A percentile compares a stretch with the other conserved stretches of the same genome.
Evolutionary conservation across 1,140 invertebrate genomes (phyloP).

Genomic region (Cardiocondyla obscurior): DNA sequence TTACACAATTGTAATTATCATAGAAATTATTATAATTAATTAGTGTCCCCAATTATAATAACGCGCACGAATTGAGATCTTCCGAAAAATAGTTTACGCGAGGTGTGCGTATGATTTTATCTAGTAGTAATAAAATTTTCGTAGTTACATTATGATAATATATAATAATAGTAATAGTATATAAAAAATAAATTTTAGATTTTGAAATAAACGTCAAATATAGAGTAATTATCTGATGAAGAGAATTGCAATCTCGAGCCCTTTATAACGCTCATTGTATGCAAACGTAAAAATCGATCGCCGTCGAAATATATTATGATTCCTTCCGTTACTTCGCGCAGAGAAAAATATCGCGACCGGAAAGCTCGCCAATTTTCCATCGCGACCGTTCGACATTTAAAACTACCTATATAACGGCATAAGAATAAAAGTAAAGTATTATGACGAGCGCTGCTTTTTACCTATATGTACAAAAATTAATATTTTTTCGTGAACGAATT

Average conservation of each 20-base stretch:
- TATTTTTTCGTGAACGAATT: constrained; percentile 32
- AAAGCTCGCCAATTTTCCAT: constrained; percentile 49
- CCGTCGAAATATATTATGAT: constrained; percentile 45
- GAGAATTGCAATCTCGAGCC: background rate
- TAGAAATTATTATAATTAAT: too few relatives aligned
- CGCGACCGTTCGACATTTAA: constrained; percentile 36
- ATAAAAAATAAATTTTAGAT: too few relatives aligned
- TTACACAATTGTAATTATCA: too few relatives aligned
- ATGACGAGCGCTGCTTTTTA: constrained; percentile 22
- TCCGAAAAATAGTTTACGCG: too few relatives aligned
- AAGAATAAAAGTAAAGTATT: constrained; percentile 37
- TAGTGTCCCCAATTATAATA: too few relatives aligned
- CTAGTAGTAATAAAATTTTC: too few relatives aligned
- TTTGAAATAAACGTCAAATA: too few relatives aligned
- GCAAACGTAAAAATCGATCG: constrained; percentile 50
- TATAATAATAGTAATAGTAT: too few relatives aligned
- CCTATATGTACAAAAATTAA: constrained; percentile 30
- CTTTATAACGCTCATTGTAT: constrained; percentile 1
- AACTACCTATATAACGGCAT: constrained; percentile 32
- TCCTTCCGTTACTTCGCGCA: constrained; percentile 20
- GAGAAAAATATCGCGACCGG: constrained; percentile 31
- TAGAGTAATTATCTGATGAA: too few relatives aligned
- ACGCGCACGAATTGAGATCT: too few relatives aligned
- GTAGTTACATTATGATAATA: too few relatives aligned
- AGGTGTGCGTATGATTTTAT: too few relatives aligned